Percentiles rank a stretch among this genome's conserved stretches.
Evolutionary conservation across 92 coral and sea anemone genomes (phyloP).

Genomic region (Umimayanthus chanpuru): DNA sequence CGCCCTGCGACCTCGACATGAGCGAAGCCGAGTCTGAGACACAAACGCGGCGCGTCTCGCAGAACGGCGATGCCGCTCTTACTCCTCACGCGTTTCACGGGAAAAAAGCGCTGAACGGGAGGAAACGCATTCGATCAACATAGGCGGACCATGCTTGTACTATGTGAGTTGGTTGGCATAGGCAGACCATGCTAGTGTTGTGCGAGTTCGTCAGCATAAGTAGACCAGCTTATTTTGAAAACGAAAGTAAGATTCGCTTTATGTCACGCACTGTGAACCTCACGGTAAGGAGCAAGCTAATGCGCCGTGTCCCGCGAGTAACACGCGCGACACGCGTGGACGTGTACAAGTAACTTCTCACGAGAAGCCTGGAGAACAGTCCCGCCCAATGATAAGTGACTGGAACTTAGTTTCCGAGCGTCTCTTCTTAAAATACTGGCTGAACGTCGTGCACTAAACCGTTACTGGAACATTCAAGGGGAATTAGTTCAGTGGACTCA

Average conservation of each 20-base stretch:
- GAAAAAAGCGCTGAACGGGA: not conserved
- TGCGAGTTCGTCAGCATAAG: not conserved
- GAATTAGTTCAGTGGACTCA: no score
- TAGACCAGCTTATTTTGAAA: not conserved
- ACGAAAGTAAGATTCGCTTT: not conserved
- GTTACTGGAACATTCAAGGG: no score
- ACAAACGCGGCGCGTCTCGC: not conserved
- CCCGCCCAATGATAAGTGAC: not conserved
- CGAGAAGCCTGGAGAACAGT: no score
- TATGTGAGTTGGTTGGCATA: not conserved
- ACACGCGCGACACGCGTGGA: not conserved
- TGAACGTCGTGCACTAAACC: no score
- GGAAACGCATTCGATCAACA: conserved; percentile 1
- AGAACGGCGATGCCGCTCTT: not conserved
- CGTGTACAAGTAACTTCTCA: not conserved
- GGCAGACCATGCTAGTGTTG: not conserved
- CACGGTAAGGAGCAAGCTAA: not conserved
- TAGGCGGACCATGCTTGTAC: not conserved
- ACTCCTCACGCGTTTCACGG: not conserved
- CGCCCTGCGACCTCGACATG: conserved; percentile 11
- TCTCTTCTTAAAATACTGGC: no score
- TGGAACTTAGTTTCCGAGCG: no score
- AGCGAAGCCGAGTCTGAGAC: not conserved
- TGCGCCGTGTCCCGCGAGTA: not conserved
- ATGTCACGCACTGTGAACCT: not conserved